Percentiles rank a stretch among this genome's conserved stretches.
These are phyloP conservation scores for Phasia obesa DNA, from an alignment of 2,888 invertebrate genomes.

Conservation along the genomic window DNA sequence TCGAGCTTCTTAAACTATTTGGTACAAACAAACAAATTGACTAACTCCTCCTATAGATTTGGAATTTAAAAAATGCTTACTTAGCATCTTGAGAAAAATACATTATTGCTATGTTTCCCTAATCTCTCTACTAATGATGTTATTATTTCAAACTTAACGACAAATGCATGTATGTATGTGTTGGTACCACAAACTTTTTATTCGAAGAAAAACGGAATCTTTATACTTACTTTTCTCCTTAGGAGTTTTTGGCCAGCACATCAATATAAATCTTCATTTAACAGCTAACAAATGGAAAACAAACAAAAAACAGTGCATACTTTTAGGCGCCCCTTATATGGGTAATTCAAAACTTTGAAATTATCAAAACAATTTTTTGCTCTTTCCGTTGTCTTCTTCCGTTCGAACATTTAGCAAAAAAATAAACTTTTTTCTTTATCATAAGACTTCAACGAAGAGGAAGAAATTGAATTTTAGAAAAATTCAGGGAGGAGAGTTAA, in stretches of 20 bases:
- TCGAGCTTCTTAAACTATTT: too few species aligned
- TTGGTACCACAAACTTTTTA: background rate
- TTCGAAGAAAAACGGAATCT: background rate
- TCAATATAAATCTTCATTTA: constrained; percentile 60
- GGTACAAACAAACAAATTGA: too few species aligned
- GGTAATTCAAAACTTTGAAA: constrained; percentile 66
- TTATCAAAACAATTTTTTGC: constrained; percentile 59
- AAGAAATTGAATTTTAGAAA: background rate
- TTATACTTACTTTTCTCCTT: background rate
- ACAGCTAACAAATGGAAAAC: constrained; percentile 28
- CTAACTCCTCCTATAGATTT: too few species aligned
- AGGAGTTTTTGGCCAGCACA: constrained; percentile 20
- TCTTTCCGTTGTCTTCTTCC: constrained; percentile 43
- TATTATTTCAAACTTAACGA: constrained; percentile 5
- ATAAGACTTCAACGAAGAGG: background rate
- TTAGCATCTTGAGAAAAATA: background rate
- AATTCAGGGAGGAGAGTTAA: background rate
- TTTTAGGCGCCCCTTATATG: constrained; percentile 66
- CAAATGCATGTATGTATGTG: background rate
- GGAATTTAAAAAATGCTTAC: background rate
- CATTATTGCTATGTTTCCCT: background rate
- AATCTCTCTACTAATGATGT: background rate
- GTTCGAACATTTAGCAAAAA: constrained; percentile 10
- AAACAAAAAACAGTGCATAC: constrained; percentile 59
- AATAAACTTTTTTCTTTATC: constrained; percentile 17